These are phyloP conservation scores for Stegastes partitus DNA, from an alignment of 2,113 vertebrate species.

Conservation along the genomic window DNA sequence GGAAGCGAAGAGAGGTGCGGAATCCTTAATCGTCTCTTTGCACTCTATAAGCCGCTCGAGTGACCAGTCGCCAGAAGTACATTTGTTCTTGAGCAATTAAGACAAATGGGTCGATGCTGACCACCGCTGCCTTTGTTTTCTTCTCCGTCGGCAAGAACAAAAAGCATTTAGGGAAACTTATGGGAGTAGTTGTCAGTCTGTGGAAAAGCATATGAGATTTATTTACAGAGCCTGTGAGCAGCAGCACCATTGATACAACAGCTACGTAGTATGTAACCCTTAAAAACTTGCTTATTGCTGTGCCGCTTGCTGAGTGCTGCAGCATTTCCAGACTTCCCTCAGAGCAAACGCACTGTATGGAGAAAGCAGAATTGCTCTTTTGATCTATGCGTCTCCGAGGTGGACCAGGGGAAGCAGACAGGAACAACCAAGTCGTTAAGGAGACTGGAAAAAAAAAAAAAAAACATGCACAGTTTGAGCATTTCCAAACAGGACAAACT, in stretches of 20 bases:
- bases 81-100: slow-evolving; percentile 50
- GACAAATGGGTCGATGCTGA: slow-evolving; percentile 52
- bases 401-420: background rate
- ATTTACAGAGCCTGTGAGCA: background rate
- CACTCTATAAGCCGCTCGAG: slow-evolving; percentile 54
- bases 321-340: background rate
- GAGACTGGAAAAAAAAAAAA: no score
- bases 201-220: background rate
- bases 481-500: background rate
- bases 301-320: background rate
- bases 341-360: background rate
- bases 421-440: background rate
- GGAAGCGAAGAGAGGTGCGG: slow-evolving; percentile 28
- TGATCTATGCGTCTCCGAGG: background rate
- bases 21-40: slow-evolving; percentile 54
- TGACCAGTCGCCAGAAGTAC: slow-evolving; percentile 45
- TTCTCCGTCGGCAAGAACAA: slow-evolving; percentile 12
- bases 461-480: background rate
- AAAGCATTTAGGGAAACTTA: slow-evolving; percentile 18
- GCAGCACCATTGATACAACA: background rate
- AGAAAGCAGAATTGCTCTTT: background rate
- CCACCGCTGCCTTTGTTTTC: slow-evolving; percentile 21
- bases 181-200: background rate
- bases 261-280: background rate
- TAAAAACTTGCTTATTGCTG: background rate